These are phyloP conservation scores for Notoglanidium macrostoma DNA, from an alignment of 2,797 vertebrate genomes.

Conservation along the genomic window DNA sequence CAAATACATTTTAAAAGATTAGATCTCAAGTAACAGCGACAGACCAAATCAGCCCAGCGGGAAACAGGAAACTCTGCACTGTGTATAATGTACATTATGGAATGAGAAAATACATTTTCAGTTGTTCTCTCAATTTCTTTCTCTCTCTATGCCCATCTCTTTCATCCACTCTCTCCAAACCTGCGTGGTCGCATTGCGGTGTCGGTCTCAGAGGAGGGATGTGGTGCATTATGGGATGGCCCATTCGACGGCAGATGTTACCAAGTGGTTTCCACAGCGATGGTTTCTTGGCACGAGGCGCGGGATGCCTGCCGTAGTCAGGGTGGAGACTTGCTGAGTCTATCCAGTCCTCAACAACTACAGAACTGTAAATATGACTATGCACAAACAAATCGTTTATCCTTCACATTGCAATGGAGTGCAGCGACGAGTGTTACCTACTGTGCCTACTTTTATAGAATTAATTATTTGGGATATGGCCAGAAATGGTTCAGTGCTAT, in stretches of 20 bases:
- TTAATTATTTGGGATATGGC: not conserved
- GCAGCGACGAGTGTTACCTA: not conserved
- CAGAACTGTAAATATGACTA: constrained; percentile 68
- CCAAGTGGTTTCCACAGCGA: constrained; percentile 81
- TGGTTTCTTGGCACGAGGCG: constrained; percentile 89
- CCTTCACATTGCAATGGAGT: not conserved
- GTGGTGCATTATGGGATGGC: constrained; percentile 77
- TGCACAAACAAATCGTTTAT: not conserved
- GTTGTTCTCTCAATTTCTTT: not conserved
- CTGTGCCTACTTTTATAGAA: not conserved
- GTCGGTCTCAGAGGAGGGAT: constrained; percentile 79
- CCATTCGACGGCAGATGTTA: constrained; percentile 80
- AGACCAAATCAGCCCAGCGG: not conserved
- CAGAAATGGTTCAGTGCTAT: not conserved
- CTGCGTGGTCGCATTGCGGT: not conserved
- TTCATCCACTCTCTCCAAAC: not conserved
- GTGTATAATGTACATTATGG: not conserved
- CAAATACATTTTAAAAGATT: not conserved
- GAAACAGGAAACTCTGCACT: not conserved
- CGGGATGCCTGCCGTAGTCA: constrained; percentile 89
- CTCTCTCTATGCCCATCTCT: not conserved
- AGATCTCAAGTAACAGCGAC: not conserved
- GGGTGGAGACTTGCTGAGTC: constrained; percentile 87
- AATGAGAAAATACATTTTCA: not conserved
- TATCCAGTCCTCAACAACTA: constrained; percentile 73